Evolutionary conservation across 1,140 invertebrate species (phyloP).

Genomic region (Drosophila ananassae): DNA sequence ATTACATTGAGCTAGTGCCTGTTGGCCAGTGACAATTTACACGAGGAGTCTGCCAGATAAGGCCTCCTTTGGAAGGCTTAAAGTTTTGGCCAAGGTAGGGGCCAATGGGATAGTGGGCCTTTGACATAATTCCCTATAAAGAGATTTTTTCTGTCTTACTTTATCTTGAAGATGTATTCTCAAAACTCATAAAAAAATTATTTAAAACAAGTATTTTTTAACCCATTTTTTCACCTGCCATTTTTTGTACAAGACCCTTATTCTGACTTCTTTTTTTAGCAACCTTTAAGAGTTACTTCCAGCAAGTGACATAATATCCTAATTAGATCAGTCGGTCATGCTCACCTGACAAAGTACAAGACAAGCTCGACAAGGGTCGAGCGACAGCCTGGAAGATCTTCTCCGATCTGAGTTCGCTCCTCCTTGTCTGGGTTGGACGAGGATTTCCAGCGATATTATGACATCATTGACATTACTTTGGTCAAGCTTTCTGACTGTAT

Average conservation of each 20-base stretch:
- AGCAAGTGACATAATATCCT: conserved; percentile 46
- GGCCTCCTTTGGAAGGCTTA: neutral
- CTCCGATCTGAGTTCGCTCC: neutral
- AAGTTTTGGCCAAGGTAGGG: conserved; percentile 17
- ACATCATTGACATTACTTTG: conserved; percentile 48
- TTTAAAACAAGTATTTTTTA: too few species aligned
- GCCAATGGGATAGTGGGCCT: neutral
- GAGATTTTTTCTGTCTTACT: neutral
- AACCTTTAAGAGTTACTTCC: conserved; percentile 4
- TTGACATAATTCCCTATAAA: conserved; percentile 9
- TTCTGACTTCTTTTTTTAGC: neutral
- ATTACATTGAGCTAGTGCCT: conserved; percentile 68
- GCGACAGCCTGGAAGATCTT: conserved; percentile 22
- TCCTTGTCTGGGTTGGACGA: conserved; percentile 3
- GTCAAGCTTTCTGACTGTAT: conserved; percentile 49
- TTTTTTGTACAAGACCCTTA: neutral
- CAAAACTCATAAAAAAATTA: too few species aligned
- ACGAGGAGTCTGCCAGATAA: conserved; percentile 49
- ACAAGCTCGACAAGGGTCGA: conserved; percentile 40
- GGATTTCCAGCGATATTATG: conserved; percentile 23
- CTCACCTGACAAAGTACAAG: conserved; percentile 39
- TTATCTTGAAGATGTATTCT: too few species aligned
- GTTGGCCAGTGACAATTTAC: conserved; percentile 66
- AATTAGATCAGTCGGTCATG: conserved; percentile 58
- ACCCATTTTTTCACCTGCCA: neutral